A percentile compares a stretch with the other conserved stretches of the same genome.
Evolutionary conservation across 2,113 vertebrate species (phyloP).

Genomic region (Dissostichus mawsoni): DNA sequence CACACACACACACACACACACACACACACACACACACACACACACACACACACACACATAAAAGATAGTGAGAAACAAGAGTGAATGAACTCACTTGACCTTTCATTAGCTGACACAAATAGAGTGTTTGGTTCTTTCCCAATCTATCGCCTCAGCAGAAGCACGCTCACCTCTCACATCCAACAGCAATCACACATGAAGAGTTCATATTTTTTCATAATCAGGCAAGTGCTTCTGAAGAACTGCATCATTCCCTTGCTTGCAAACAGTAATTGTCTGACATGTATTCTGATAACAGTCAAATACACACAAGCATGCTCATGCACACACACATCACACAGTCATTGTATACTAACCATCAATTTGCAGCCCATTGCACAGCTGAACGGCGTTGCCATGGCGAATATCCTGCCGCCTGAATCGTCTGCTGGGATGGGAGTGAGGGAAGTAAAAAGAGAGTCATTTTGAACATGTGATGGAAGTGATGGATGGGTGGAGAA

Average conservation of each 20-base stretch:
- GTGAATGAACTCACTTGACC: slow-evolving; percentile 17
- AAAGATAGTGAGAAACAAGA: slow-evolving; percentile 19
- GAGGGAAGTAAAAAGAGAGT: slow-evolving; percentile 26
- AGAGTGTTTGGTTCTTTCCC: slow-evolving; percentile 11
- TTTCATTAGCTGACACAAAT: slow-evolving; percentile 36
- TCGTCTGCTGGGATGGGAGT: slow-evolving; percentile 81
- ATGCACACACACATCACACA: slow-evolving; percentile 35
- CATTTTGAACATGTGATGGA: slow-evolving; percentile 47
- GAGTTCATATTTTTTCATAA: not conserved
- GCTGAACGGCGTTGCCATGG: slow-evolving; percentile 95
- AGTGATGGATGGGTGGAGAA: slow-evolving; percentile 3
- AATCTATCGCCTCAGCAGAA: not conserved
- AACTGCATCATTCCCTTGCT: not conserved
- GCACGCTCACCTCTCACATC: slow-evolving; percentile 12
- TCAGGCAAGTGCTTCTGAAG: not conserved
- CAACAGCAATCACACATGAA: not conserved
- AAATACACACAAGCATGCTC: slow-evolving; percentile 12
- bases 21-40: no score
- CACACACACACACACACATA: not conserved
- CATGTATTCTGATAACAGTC: not conserved
- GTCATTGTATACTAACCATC: slow-evolving; percentile 84
- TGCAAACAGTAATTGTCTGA: not conserved
- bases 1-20: no score
- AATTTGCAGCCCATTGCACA: slow-evolving; percentile 95
- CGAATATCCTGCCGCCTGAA: slow-evolving; percentile 97